Percentiles rank a stretch among this genome's conserved stretches.
These are phyloP conservation scores for Gallinago nigripennis DNA, from an alignment of 2,797 vertebrate species.

Conservation along the genomic window DNA sequence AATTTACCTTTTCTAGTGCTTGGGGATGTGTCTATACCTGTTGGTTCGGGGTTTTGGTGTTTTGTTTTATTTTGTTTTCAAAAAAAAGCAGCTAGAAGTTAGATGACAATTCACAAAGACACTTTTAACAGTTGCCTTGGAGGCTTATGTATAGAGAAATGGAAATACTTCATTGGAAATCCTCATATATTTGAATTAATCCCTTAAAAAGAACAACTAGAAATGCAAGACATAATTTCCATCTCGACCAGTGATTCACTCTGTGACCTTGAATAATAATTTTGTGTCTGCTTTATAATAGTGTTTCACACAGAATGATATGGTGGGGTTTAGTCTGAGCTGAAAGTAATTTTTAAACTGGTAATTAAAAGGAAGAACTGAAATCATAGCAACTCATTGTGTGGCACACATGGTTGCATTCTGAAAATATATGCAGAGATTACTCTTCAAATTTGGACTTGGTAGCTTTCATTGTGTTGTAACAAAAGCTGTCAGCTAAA, in stretches of 20 bases:
- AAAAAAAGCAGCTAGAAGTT: neutral
- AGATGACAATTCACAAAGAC: neutral
- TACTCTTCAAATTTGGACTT: neutral
- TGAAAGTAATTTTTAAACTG: neutral
- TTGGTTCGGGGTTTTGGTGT: fast-evolving
- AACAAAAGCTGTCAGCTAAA: neutral
- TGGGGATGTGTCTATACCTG: neutral
- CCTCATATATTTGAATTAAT: neutral
- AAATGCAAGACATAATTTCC: neutral
- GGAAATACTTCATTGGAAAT: neutral
- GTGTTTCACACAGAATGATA: neutral
- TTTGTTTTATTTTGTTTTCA: neutral
- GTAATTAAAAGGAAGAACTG: neutral
- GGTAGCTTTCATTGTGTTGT: neutral
- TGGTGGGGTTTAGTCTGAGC: neutral
- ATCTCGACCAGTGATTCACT: neutral
- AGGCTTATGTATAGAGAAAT: neutral
- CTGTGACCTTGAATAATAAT: neutral
- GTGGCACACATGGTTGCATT: neutral
- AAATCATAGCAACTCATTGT: neutral
- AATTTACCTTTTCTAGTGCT: neutral
- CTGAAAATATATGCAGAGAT: neutral
- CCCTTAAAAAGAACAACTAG: neutral
- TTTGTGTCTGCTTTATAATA: neutral
- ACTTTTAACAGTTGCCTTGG: neutral